These are phyloP conservation scores for Nyctibius grandis DNA, from an alignment of 2,797 vertebrate species.

Conservation along the genomic window DNA sequence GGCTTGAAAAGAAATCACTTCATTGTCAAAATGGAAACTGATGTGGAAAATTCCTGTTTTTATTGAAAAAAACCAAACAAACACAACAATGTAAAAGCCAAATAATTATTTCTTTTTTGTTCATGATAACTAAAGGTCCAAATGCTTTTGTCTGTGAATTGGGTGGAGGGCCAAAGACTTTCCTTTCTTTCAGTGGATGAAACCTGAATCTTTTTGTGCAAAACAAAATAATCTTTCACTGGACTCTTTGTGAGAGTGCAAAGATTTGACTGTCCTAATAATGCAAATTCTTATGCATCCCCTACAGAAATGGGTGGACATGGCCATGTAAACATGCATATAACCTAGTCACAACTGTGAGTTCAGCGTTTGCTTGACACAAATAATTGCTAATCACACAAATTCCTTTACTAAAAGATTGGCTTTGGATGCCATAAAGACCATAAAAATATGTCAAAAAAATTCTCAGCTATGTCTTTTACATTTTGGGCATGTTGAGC, in stretches of 20 bases:
- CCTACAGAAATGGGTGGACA: neutral
- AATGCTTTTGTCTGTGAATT: neutral
- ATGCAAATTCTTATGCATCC: neutral
- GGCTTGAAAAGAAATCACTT: slow-evolving; percentile 17
- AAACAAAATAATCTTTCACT: neutral
- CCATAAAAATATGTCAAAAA: neutral
- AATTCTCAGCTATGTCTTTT: neutral
- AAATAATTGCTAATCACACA: neutral
- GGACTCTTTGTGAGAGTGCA: neutral
- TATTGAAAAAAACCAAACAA: neutral
- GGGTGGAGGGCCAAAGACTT: neutral
- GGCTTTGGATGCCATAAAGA: neutral
- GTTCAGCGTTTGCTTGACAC: neutral
- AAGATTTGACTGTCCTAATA: neutral
- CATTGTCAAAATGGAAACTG: slow-evolving; percentile 8
- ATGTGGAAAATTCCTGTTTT: neutral
- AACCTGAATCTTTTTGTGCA: neutral
- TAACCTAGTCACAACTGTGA: neutral
- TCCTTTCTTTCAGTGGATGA: neutral
- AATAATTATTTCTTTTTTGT: neutral
- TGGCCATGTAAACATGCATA: neutral
- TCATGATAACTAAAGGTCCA: neutral
- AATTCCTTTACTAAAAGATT: neutral
- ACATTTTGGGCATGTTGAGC: neutral
- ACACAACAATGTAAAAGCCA: neutral